Evolutionary conservation across 2,113 vertebrate species (phyloP), one percentile per base, ranked within the genome.

Genomic region (Sander lucioperca): DNA sequence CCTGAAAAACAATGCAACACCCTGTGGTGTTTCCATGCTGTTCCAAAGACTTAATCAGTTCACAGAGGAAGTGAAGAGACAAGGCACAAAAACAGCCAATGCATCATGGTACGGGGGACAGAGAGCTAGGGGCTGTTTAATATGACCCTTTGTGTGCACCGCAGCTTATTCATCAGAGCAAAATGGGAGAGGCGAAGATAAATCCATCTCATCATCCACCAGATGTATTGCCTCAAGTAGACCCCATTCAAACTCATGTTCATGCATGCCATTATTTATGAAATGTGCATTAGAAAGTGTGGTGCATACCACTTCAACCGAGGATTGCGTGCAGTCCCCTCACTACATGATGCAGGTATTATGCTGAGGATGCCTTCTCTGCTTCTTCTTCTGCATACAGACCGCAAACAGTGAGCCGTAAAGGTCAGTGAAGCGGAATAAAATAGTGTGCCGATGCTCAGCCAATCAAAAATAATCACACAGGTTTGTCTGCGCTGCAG

Each of bases 381-480:
- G 9, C 10, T 10, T 43, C 39, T 43, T 43, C 39, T 11, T 2
- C 88, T 51, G 51, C 78, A 33, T 47, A n/a, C 43, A 61, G 68
- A 25, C 57, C 27, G 47, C 18, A 57, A 70, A 82, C 71, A 82
- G 72, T 18, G 69, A 89, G 67, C 77, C 50, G 11, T 67, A 30
- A 89, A 90, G 90, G 88, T 84, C 89, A 75, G 56, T 27, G 88
- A 79, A 74, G 92, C 33, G 19, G 88, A 87, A 89, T 61, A 74
- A 88, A 90, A 85, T 11, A 50, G 70, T 72, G 77, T 62, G 67
- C 79, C 82, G 77, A 81, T 78, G 84, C 72, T 88, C 45, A 79
- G 67, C 88, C 90, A 87, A 90, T 90, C 82, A 86, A 87, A 33
- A 90, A 91, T 76, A 87, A 90, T 93, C 89, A 69, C 84, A 78